Evolutionary conservation across 2,888 invertebrate genomes (phyloP).

Genomic region (Dusona sp.): DNA sequence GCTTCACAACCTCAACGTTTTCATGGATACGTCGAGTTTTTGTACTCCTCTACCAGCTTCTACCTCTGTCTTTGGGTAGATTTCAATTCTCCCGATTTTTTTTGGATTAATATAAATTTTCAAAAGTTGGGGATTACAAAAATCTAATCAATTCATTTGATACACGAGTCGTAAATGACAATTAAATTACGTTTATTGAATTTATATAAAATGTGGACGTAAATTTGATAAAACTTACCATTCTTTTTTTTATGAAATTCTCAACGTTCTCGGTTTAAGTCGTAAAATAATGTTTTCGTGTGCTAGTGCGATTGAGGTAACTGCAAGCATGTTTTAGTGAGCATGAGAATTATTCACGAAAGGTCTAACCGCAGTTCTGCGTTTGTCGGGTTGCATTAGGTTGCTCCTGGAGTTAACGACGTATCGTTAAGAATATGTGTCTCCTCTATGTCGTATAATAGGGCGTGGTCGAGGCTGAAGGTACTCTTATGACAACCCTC

Average conservation of each 20-base stretch:
- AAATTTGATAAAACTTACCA: too few relatives aligned
- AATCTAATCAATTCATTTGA: neutral
- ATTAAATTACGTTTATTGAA: neutral
- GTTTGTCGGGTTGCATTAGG: slow-evolving; percentile 50
- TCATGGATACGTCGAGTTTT: slow-evolving; percentile 10
- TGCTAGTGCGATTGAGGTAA: neutral
- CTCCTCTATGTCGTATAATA: slow-evolving; percentile 30
- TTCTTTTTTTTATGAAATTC: neutral
- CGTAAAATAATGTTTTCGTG: slow-evolving; percentile 7
- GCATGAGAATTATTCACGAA: slow-evolving; percentile 35
- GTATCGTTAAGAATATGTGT: slow-evolving; percentile 60
- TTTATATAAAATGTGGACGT: neutral
- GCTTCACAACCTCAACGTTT: neutral
- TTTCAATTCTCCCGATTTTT: neutral
- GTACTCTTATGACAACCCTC: slow-evolving; percentile 15
- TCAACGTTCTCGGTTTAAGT: neutral
- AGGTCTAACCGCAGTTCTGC: slow-evolving; percentile 19
- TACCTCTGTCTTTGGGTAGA: neutral
- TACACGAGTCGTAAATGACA: neutral
- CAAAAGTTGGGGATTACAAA: neutral
- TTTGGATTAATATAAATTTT: neutral
- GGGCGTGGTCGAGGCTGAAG: slow-evolving; percentile 40
- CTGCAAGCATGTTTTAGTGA: neutral
- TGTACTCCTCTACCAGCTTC: neutral
- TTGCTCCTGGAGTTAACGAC: slow-evolving; percentile 57